Evolutionary conservation across 1,140 invertebrate species (phyloP).

Genomic region (Drosophila ficusphila): DNA sequence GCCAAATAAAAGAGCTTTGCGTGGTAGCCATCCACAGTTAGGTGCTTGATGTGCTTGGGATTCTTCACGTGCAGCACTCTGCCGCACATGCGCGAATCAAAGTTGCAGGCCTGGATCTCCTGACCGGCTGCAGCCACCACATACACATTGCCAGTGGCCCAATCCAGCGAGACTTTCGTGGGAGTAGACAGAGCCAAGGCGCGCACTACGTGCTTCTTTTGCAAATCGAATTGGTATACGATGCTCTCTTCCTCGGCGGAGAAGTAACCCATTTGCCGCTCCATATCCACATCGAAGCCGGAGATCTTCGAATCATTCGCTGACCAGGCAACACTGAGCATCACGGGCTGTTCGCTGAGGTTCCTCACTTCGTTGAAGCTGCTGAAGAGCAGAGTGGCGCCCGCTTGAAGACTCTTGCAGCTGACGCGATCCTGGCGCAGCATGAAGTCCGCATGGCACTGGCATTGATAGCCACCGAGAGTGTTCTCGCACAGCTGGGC

Average conservation of each 20-base stretch:
- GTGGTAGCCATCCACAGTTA: constrained; percentile 85
- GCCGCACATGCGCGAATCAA: constrained; percentile 86
- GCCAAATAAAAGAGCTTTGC: constrained; percentile 86
- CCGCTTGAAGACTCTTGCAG: constrained; percentile 88
- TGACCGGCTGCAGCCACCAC: constrained; percentile 86
- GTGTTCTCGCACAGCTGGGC: constrained; percentile 92
- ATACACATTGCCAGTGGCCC: constrained; percentile 90
- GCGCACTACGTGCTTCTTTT: constrained; percentile 54
- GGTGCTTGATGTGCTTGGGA: constrained; percentile 84
- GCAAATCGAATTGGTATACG: constrained; percentile 64
- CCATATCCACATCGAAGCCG: constrained; percentile 85
- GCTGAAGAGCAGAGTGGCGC: constrained; percentile 85
- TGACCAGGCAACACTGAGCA: constrained; percentile 79
- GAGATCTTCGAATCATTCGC: constrained; percentile 84
- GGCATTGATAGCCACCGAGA: constrained; percentile 89
- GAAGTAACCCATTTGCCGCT: constrained; percentile 81
- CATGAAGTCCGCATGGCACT: constrained; percentile 88
- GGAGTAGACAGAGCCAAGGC: constrained; percentile 87
- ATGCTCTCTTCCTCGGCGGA: constrained; percentile 79
- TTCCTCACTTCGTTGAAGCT: constrained; percentile 85
- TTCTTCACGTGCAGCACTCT: constrained; percentile 85
- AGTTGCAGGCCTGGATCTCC: constrained; percentile 86
- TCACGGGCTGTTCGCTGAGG: constrained; percentile 80
- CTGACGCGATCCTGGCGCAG: constrained; percentile 87
- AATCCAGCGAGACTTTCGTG: constrained; percentile 90